phyloP scores from a whole-genome alignment of 92 coral and sea anemone genomes.

The Bergia puertoricense region DNA sequence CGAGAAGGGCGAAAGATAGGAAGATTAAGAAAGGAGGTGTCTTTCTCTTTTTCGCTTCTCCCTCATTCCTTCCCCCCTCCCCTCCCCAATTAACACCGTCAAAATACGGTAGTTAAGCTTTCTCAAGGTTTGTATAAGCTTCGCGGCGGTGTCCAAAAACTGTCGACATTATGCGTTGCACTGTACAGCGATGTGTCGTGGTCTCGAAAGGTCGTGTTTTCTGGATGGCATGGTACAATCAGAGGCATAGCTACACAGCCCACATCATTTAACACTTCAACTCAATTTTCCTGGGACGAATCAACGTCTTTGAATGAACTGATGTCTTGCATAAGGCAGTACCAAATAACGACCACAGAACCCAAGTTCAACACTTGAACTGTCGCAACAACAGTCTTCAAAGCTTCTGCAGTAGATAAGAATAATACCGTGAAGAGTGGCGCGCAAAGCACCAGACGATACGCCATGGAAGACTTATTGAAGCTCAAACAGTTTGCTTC shows the following conservation, averaged over 20 bases:
- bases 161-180: not conserved
- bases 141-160: not conserved
- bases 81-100: not conserved
- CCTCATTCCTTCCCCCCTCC: no score
- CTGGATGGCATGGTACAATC: no score
- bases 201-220: not conserved
- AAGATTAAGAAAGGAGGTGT: no score
- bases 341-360: constrained; percentile 17
- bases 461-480: constrained; percentile 23
- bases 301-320: not conserved
- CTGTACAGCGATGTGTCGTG: not conserved
- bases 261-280: not conserved
- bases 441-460: constrained; percentile 41
- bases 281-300: not conserved
- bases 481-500: constrained; percentile 5
- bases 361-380: constrained; percentile 26
- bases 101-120: not conserved
- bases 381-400: not conserved
- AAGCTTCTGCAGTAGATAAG: constrained; percentile 1
- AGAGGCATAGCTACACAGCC: not conserved
- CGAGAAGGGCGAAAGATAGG: no score
- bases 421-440: constrained; percentile 23
- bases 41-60: no score
- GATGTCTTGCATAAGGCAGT: constrained; percentile 17
- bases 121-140: not conserved